Evolutionary conservation across 2,797 vertebrate species (phyloP).

Genomic region (Pangasius krempfi): DNA sequence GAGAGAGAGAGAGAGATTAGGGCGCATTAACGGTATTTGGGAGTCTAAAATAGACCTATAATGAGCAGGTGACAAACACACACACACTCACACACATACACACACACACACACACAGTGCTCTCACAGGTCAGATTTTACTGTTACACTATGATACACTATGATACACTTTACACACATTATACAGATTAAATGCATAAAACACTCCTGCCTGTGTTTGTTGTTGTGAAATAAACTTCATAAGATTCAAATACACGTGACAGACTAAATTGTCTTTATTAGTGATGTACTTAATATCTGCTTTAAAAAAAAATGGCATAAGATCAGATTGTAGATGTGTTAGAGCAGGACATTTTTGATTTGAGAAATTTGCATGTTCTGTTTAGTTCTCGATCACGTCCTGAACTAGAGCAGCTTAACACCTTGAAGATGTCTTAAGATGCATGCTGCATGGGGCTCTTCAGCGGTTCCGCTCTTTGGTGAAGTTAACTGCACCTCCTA

Average conservation of each 20-base stretch:
- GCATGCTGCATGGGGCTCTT: background rate
- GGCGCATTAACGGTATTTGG: constrained; percentile 68
- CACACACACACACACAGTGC: constrained; percentile 2
- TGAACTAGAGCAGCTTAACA: background rate
- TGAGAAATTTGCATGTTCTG: background rate
- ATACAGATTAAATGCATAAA: background rate
- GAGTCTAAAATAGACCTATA: constrained; percentile 68
- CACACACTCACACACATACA: background rate
- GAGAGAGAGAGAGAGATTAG: constrained; percentile 61
- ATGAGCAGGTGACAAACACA: constrained; percentile 45
- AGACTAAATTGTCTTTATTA: background rate
- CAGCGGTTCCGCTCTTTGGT: background rate
- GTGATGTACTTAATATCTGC: background rate
- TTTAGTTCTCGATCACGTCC: no score
- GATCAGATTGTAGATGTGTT: background rate
- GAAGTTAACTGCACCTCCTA: background rate
- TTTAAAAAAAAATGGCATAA: background rate
- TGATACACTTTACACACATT: background rate
- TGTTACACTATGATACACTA: background rate
- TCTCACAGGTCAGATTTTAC: background rate
- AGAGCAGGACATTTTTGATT: background rate
- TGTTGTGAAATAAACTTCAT: background rate
- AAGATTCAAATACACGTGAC: background rate
- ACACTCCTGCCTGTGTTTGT: background rate
- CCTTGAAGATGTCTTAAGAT: background rate